phyloP scores from a whole-genome alignment of 2,888 invertebrate species.

The Horisme vitalbata region DNA sequence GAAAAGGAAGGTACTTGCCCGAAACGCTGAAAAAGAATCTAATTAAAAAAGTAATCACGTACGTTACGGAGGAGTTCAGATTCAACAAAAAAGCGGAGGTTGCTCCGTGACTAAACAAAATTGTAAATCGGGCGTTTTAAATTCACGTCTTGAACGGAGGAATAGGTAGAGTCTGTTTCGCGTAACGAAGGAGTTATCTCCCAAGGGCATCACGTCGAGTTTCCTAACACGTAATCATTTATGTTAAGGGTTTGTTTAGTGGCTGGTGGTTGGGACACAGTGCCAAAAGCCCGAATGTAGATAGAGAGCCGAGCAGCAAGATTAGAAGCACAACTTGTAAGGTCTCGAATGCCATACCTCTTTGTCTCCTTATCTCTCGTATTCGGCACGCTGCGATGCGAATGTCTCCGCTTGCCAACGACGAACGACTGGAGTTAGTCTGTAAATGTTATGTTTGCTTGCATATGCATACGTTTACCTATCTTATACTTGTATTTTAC shows the following conservation, averaged over 20 bases:
- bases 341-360: conserved; percentile 32
- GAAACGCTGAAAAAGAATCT: conserved; percentile 42
- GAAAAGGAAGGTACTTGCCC: conserved; percentile 33
- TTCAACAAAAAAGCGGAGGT: conserved; percentile 41
- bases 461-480: conserved; percentile 3
- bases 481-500: no score
- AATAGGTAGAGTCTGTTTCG: conserved; percentile 50
- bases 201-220: conserved; percentile 48
- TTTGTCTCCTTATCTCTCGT: conserved; percentile 35
- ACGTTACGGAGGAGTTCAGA: conserved; percentile 39
- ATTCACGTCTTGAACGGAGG: conserved; percentile 54
- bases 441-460: conserved; percentile 13
- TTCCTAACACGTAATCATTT: conserved; percentile 54
- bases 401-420: conserved; percentile 31
- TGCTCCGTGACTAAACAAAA: conserved; percentile 42
- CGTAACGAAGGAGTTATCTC: conserved; percentile 54
- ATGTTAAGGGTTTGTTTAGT: conserved; percentile 41
- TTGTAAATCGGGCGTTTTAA: conserved; percentile 52
- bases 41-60: conserved; percentile 54
- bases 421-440: conserved; percentile 20
- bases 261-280: conserved; percentile 20
- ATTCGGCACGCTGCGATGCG: conserved; percentile 25
- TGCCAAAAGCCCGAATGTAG: conserved; percentile 29
- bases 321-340: conserved; percentile 33
- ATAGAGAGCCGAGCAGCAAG: conserved; percentile 25